phyloP scores from a whole-genome alignment of 2,888 invertebrate species.

The Synanthedon formicaeformis region DNA sequence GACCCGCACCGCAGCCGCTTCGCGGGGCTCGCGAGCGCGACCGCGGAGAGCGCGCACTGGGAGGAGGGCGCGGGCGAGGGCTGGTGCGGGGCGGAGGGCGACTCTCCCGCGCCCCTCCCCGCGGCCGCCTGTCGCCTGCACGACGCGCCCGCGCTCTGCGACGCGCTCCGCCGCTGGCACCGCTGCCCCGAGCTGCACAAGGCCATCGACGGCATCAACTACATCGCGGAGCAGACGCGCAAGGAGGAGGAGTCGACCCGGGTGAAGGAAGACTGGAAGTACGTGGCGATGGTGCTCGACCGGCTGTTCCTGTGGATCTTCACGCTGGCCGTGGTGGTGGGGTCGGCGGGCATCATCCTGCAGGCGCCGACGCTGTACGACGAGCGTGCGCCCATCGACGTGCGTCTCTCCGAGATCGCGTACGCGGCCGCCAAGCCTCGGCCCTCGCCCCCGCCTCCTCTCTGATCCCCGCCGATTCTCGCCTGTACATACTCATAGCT shows the following conservation, averaged over 20 bases:
- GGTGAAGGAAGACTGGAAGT: conserved; percentile 98
- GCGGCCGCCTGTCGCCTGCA: conserved; percentile 70
- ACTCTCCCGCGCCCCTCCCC: conserved; percentile 32
- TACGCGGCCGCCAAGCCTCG: conserved; percentile 89
- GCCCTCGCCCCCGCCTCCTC: conserved; percentile 38
- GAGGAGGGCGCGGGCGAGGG: conserved; percentile 21
- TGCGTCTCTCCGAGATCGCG: conserved; percentile 89
- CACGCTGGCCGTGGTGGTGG: conserved; percentile 93
- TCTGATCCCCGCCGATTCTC: conserved; percentile 9
- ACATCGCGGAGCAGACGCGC: conserved; percentile 92
- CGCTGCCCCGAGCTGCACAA: conserved; percentile 92
- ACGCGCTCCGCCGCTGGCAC: conserved; percentile 82
- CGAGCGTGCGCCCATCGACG: conserved; percentile 88
- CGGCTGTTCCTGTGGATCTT: conserved; percentile 97
- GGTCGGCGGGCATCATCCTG: conserved; percentile 93
- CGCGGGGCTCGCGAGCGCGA: conserved; percentile 31
- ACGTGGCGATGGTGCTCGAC: conserved; percentile 97
- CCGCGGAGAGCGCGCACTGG: conserved; percentile 16
- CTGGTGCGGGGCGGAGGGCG: conserved; percentile 16
- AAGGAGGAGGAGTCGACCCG: conserved; percentile 92
- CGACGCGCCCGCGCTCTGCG: conserved; percentile 71
- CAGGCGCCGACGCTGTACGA: conserved; percentile 96
- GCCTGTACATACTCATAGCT: conserved; percentile 37
- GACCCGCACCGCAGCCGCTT: conserved; percentile 72
- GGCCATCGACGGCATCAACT: conserved; percentile 92